Evolutionary conservation across 2,797 vertebrate genomes (phyloP).

Genomic region (Oophaga sylvatica): DNA sequence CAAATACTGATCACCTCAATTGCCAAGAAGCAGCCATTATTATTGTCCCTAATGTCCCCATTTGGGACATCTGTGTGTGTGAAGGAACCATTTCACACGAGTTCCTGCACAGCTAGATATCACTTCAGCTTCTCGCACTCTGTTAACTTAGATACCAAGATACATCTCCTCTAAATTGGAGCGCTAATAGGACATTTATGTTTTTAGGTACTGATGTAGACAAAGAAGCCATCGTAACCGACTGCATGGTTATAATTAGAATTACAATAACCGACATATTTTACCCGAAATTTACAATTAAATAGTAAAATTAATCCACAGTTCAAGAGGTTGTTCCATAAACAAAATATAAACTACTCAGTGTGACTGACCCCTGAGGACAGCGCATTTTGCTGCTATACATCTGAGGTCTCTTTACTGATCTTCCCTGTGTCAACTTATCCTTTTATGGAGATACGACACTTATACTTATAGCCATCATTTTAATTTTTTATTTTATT

Average conservation of each 20-base stretch:
- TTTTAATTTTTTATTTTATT: too few species aligned
- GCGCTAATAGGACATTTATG: not conserved
- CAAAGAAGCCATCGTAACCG: not conserved
- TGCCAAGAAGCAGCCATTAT: not conserved
- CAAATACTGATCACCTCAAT: not conserved
- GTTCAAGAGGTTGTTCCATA: too few species aligned
- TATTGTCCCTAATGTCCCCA: not conserved
- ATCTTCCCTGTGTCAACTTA: too few species aligned
- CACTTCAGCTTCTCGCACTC: not conserved
- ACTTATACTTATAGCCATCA: not conserved
- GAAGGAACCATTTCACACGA: not conserved
- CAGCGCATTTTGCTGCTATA: too few species aligned
- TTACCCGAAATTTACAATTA: too few species aligned
- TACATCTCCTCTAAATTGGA: not conserved
- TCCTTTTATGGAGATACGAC: too few species aligned
- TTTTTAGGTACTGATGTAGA: not conserved
- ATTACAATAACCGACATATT: not conserved
- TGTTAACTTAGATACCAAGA: not conserved
- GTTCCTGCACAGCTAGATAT: not conserved
- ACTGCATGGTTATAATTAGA: not conserved
- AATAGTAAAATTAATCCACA: too few species aligned
- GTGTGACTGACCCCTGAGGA: too few species aligned
- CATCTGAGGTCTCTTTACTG: too few species aligned
- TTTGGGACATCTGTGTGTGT: not conserved
- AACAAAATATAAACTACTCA: too few species aligned